phyloP scores from a whole-genome alignment of 37 sponge, comb jelly and placozoan genomes.

The Ianthella basta region DNA sequence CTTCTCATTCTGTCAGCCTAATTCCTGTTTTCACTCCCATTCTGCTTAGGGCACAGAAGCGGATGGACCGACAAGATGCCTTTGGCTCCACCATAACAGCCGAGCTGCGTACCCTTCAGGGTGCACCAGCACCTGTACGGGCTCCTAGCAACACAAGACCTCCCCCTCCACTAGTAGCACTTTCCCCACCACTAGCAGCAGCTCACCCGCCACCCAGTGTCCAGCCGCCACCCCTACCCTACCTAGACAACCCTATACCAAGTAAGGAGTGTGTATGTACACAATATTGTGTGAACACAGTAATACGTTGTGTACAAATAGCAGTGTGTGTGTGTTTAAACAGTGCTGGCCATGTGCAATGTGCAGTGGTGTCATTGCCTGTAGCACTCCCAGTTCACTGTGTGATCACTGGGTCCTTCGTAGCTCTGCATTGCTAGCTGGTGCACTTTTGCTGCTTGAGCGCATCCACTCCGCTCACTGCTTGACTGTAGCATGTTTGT shows the following conservation, averaged over 20 bases:
- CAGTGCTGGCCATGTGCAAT: too few species aligned
- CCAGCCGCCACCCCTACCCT: constrained; percentile 6
- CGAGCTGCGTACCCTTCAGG: constrained; percentile 16
- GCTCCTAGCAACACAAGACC: constrained; percentile 14
- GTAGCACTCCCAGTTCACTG: too few species aligned
- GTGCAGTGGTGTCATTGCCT: too few species aligned
- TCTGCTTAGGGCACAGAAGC: constrained; percentile 61
- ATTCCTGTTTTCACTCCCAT: neutral
- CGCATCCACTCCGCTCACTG: too few species aligned
- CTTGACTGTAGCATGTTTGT: too few species aligned
- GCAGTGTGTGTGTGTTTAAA: too few species aligned
- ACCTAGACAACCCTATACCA: constrained; percentile 1
- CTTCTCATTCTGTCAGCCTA: neutral
- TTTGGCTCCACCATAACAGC: constrained; percentile 63
- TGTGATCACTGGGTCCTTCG: too few species aligned
- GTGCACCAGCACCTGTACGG: neutral
- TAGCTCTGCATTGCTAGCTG: too few species aligned
- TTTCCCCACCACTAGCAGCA: constrained; percentile 16
- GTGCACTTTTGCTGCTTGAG: too few species aligned
- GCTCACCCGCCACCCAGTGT: neutral
- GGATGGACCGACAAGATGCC: constrained; percentile 76
- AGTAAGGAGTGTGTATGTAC: too few species aligned
- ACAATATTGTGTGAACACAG: too few species aligned
- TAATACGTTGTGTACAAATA: too few species aligned
- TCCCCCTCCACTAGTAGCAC: constrained; percentile 24